phyloP scores from a whole-genome alignment of 2,797 vertebrate species.

The Nasua narica region DNA sequence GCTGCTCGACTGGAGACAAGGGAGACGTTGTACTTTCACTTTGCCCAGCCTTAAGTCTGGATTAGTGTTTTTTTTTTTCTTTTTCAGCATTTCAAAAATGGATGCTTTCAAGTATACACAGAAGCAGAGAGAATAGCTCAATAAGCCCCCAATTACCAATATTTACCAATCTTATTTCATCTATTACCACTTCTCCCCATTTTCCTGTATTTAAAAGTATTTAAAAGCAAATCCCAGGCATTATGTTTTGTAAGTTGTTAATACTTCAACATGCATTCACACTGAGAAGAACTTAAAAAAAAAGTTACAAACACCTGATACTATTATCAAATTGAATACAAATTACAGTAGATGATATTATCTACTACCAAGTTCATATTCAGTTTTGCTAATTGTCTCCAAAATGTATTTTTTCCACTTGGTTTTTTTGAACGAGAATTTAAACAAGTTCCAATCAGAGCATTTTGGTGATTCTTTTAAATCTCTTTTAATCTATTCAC shows the following conservation, averaged over 20 bases:
- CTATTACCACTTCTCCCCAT: neutral
- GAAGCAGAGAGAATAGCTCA: neutral
- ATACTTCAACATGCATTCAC: neutral
- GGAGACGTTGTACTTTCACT: neutral
- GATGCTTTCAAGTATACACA: neutral
- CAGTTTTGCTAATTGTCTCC: neutral
- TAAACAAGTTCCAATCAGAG: neutral
- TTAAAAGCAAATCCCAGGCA: slow-evolving; percentile 4
- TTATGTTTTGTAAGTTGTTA: neutral
- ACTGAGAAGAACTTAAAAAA: neutral
- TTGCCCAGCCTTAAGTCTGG: neutral
- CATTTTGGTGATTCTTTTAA: neutral
- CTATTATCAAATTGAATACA: neutral
- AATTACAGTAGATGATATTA: neutral
- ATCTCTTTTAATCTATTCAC: neutral
- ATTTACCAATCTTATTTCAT: slow-evolving; percentile 7
- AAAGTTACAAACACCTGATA: neutral
- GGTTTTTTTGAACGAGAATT: neutral
- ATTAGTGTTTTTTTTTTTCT: neutral
- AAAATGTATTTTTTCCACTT: neutral
- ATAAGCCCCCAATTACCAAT: neutral
- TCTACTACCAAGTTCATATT: neutral
- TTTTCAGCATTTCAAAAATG: neutral
- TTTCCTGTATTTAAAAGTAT: neutral
- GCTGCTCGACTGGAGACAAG: neutral